Evolutionary conservation across 2,113 vertebrate species (phyloP).

Genomic region (Colaptes auratus): DNA sequence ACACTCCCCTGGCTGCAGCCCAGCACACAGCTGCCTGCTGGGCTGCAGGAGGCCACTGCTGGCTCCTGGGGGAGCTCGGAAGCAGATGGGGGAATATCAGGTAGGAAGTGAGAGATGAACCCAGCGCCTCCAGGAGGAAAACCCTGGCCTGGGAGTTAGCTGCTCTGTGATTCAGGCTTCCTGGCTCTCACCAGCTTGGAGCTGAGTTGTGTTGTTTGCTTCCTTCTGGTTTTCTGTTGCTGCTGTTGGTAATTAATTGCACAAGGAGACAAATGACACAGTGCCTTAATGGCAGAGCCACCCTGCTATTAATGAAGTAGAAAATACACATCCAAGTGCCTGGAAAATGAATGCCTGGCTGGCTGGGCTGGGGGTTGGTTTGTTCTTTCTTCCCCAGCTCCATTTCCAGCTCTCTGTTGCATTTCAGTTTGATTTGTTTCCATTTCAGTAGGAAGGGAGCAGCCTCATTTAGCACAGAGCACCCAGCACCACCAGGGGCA

Average conservation of each 20-base stretch:
- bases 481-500: constrained; percentile 24
- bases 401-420: constrained; percentile 5
- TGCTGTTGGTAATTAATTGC: constrained; percentile 10
- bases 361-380: background rate
- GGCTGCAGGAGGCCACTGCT: too few species aligned
- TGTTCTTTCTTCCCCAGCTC: background rate
- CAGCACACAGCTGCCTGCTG: too few species aligned
- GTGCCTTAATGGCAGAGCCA: constrained; percentile 1
- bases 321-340: constrained; percentile 21
- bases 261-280: background rate
- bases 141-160: background rate
- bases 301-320: constrained; percentile 37
- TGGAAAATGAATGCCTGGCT: constrained; percentile 6
- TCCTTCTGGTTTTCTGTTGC: background rate
- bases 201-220: background rate
- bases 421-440: constrained; percentile 47
- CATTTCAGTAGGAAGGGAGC: constrained; percentile 46
- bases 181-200: background rate
- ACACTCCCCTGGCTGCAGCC: too few species aligned
- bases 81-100: too few species aligned
- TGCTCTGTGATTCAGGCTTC: background rate
- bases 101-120: too few species aligned
- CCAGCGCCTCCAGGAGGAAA: too few species aligned
- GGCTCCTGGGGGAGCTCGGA: too few species aligned
- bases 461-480: constrained; percentile 5